Evolutionary conservation across 1,140 invertebrate species (phyloP), one percentile per base, ranked within the genome.

Genomic region (Arctopsyche grandis): DNA sequence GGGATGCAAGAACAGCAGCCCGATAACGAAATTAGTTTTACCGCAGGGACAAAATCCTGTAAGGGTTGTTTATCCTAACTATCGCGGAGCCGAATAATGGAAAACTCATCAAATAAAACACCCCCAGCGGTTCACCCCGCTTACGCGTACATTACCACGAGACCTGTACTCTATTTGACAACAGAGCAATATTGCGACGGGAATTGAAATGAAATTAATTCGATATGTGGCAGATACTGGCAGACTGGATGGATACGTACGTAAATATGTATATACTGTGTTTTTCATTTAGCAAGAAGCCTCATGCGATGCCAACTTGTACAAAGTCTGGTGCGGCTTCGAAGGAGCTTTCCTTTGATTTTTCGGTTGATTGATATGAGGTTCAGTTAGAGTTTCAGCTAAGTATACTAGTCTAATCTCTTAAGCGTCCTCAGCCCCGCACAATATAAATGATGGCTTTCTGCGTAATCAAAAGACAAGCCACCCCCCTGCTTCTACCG

Each of bases 251-350:
- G 48, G 3, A 14, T 52, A 52, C 10, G 12, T 52, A 19, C 48
- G 12, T 12, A 52, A 4, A 19, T 14, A 19, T 52, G 10, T 52
- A 52, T 52, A 10, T 16, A 52, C 29, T 52, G 48, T 52, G 48
- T 66, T 66, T 66, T 66, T 66, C 63, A 66, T 66, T 66, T 66
- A 66, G 63, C 24, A 66, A 66, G 63, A 66, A 66, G 63, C 63
- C 63, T 66, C 14, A 26, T 29, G 24, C 21, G 24, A 22, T 66
- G 22, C 22, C 21, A 24, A 12, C 16, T 16, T 52, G 48, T 52
- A 52, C 16, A 52, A 52, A 52, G 48, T 52, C 48, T 52, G 48
- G 12, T 12, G 16, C 48, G 48, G 16, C 48, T 14, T 16, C 48
- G 48, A 52, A 52, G 16, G 12, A 22, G 63, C 63, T 26, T 24